These are phyloP conservation scores for Oreortyx pictus DNA, from an alignment of 2,797 vertebrate species.

Conservation along the genomic window DNA sequence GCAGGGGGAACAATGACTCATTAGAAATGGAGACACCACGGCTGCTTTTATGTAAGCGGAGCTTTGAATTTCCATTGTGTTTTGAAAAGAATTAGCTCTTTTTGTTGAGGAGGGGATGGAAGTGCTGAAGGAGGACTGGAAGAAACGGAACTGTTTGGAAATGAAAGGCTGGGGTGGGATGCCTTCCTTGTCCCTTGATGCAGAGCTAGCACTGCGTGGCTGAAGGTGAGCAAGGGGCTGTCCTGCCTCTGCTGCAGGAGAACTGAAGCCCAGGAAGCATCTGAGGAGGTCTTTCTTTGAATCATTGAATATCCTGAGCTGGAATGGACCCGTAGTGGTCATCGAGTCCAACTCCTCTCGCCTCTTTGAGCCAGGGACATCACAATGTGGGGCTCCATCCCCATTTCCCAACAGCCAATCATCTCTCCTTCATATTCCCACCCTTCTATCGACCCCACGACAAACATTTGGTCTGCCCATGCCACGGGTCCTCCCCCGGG, in stretches of 20 bases:
- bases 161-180: slow-evolving; percentile 2
- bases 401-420: not conserved
- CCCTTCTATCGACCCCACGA: not conserved
- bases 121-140: not conserved
- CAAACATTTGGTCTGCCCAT: not conserved
- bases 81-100: slow-evolving; percentile 55
- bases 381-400: accelerated
- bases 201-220: not conserved
- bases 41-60: slow-evolving; percentile 33
- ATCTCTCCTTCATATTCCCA: not conserved
- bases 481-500: not conserved
- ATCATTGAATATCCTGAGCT: too few species aligned
- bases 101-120: not conserved
- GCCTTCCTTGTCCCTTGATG: not conserved
- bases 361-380: not conserved
- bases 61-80: slow-evolving; percentile 44
- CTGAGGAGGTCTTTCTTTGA: not conserved
- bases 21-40: slow-evolving; percentile 46
- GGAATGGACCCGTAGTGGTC: too few species aligned
- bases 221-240: not conserved
- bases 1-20: slow-evolving; percentile 40
- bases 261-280: not conserved
- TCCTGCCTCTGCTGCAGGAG: not conserved
- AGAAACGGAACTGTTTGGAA: not conserved
- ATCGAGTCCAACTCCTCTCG: too few species aligned